Evolutionary conservation across 2,888 invertebrate genomes (phyloP), one percentile per base, ranked within the genome.

Genomic region (Balanococcus diminutus): DNA sequence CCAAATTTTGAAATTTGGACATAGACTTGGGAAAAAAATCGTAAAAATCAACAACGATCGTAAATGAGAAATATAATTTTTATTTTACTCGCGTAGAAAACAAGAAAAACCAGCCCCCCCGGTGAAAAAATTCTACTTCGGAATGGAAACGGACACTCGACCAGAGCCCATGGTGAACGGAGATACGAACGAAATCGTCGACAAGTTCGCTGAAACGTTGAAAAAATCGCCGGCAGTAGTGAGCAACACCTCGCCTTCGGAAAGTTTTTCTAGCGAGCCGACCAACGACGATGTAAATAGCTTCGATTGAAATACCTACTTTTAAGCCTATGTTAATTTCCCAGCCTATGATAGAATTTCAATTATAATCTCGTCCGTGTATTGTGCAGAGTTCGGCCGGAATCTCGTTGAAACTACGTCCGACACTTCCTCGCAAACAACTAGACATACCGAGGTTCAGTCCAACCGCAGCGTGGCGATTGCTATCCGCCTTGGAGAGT

Each of bases 401-500:
- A n/a, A 94, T 96, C 86, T 93, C 94, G 31, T 90, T 96, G 84
- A 93, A 94, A 87, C 90, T 96, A 86, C 92, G 95, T 0, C 96
- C 96, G 0, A 95, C 94, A 0, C 89, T 96, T 87, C 96, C 96
- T 0, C 94, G 95, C 89, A 94, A 95, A 87, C 94, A 94, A 88
- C 91, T 94, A 36, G 93, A 94, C 87, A 93, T 95, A 84, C 95
- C 96, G 0, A 91, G 95, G 86, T 96, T 96, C 90, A 96, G 95
- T 1, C 96, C 96, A 0, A 93, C 94, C 0, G 94, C 95, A 0
- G 96, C 96, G 0, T 96, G 96, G 96, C 92, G 94, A 87, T 93
- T 94, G 82, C 91, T 95, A 4, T 93, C 94, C 6, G 91, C 92
- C 0, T 89, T 94, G 32, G 94, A 94, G 88, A 91, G 88, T 67